These are phyloP conservation scores for Palythoa heliodiscus DNA, from an alignment of 92 coral and sea anemone species.

Conservation along the genomic window DNA sequence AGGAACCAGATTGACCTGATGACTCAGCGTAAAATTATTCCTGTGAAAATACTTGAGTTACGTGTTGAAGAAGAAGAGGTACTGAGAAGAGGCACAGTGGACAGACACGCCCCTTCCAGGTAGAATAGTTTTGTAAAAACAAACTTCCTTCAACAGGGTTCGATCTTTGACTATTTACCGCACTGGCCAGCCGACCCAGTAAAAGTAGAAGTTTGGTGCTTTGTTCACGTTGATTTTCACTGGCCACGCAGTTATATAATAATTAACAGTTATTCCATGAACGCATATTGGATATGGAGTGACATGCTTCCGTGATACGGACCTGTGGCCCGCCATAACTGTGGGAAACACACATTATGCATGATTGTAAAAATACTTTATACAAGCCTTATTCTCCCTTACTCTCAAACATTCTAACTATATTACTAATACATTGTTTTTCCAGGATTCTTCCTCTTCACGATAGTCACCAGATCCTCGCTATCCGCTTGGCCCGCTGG, in stretches of 20 bases:
- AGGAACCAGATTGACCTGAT: slow-evolving; percentile 79
- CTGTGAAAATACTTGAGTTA: slow-evolving; percentile 95
- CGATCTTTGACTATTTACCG: not conserved
- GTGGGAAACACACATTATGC: too few relatives aligned
- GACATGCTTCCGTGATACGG: too few relatives aligned
- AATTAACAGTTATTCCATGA: too few relatives aligned
- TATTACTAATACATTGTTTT: not conserved
- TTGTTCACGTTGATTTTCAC: too few relatives aligned
- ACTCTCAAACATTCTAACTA: not conserved
- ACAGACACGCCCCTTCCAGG: slow-evolving; percentile 94
- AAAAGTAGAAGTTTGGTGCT: too few relatives aligned
- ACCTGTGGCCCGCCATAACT: too few relatives aligned
- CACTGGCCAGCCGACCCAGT: too few relatives aligned
- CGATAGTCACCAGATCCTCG: slow-evolving; percentile 94
- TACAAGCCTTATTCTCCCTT: not conserved
- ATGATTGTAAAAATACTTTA: too few relatives aligned
- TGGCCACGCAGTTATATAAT: too few relatives aligned
- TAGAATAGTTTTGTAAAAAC: slow-evolving; percentile 4
- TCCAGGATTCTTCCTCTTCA: slow-evolving; percentile 87
- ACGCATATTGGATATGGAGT: too few relatives aligned
- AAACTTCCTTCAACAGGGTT: too few relatives aligned
- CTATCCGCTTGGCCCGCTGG: slow-evolving; percentile 93
- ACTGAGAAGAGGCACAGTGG: slow-evolving; percentile 82
- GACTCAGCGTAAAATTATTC: slow-evolving; percentile 95
- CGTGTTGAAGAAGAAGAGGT: slow-evolving; percentile 88